Evolutionary conservation across 2,888 invertebrate species (phyloP).

Genomic region (Cephus spinipes): DNA sequence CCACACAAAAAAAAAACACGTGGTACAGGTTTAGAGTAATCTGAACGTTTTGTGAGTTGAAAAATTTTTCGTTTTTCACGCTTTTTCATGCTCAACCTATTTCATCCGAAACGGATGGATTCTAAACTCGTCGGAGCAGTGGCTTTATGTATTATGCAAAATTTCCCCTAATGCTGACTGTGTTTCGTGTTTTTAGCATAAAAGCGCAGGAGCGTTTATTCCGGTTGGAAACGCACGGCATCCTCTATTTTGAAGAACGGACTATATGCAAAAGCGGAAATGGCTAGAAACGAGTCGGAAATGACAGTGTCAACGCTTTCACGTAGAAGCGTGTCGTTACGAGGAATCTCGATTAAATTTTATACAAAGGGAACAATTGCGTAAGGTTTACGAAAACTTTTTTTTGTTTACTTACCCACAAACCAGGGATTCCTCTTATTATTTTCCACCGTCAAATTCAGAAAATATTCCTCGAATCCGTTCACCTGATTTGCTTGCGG

Average conservation of each 20-base stretch:
- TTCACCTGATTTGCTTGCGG: slow-evolving; percentile 91
- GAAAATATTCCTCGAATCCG: slow-evolving; percentile 90
- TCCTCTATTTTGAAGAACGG: neutral
- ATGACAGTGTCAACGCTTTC: neutral
- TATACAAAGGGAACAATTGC: neutral
- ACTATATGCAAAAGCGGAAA: neutral
- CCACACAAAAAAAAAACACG: neutral
- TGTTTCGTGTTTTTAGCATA: neutral
- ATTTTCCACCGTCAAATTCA: slow-evolving; percentile 84
- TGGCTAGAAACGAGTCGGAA: neutral
- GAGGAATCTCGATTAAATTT: neutral
- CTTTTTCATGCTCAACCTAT: neutral
- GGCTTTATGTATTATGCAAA: neutral
- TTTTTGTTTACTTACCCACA: slow-evolving; percentile 75
- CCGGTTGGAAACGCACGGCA: neutral
- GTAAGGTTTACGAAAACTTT: neutral
- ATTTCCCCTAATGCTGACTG: neutral
- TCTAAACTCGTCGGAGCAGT: neutral
- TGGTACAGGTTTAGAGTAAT: neutral
- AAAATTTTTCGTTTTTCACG: neutral
- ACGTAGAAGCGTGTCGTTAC: neutral
- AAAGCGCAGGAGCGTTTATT: neutral
- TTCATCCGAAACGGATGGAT: neutral
- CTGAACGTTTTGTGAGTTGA: neutral
- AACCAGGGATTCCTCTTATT: slow-evolving; percentile 97